Conservation (phyloP, 2,113 vertebrate species). For the Pollimyrus isidori region DNA sequence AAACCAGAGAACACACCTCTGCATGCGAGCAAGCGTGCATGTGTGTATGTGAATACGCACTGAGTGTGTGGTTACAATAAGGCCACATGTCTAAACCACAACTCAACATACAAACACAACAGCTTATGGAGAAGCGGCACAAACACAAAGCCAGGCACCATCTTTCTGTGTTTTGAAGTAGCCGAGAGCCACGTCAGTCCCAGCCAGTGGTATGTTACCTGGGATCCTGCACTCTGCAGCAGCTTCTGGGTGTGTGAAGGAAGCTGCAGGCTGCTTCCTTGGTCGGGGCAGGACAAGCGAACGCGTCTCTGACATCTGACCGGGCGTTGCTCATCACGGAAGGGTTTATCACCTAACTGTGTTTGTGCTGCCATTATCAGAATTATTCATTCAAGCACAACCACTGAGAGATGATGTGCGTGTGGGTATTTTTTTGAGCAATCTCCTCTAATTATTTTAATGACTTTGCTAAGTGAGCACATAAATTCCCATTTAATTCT, state of each 20-base stretch:
- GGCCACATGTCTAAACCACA: neutral
- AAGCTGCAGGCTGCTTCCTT: neutral
- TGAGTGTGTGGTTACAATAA: neutral
- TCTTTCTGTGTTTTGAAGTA: neutral
- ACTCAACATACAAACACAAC: neutral
- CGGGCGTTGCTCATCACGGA: neutral
- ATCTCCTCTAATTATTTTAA: conserved; percentile 46
- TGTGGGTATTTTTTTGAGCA: conserved; percentile 43
- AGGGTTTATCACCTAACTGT: conserved; percentile 7
- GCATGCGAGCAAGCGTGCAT: neutral
- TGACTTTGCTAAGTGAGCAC: conserved; percentile 36
- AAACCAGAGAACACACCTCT: neutral
- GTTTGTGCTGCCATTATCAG: conserved; percentile 7
- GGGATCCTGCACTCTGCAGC: neutral
- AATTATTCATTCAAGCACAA: conserved; percentile 40
- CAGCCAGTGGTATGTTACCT: neutral
- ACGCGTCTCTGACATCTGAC: neutral
- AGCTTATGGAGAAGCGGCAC: neutral
- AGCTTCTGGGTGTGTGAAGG: neutral
- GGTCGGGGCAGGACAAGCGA: neutral
- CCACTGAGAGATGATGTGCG: conserved; percentile 30
- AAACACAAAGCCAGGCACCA: neutral
- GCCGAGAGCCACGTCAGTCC: neutral
- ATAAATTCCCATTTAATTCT: conserved; percentile 40
- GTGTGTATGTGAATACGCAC: neutral